Percentiles rank a stretch among this genome's conserved stretches.
These are phyloP conservation scores for Branchinecta sandiegonensis DNA, from an alignment of 2,888 invertebrate genomes.

Conservation along the genomic window DNA sequence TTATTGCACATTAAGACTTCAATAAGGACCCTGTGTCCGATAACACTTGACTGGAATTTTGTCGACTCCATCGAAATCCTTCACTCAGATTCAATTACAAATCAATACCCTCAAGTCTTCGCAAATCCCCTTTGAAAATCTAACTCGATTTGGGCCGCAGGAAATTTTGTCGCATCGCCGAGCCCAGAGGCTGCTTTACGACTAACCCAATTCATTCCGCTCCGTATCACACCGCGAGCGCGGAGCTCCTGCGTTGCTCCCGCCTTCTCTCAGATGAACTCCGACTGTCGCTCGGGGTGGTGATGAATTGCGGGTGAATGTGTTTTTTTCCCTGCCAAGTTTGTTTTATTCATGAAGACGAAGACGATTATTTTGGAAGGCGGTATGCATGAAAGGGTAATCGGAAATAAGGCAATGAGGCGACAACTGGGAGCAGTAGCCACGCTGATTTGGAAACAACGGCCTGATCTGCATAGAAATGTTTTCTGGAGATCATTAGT, in stretches of 20 bases:
- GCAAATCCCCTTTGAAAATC: neutral
- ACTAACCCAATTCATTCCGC: conserved; percentile 15
- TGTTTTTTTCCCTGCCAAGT: conserved; percentile 5
- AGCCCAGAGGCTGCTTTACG: neutral
- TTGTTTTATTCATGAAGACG: conserved; percentile 15
- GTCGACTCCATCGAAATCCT: neutral
- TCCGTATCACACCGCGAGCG: conserved; percentile 3
- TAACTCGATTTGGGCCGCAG: conserved; percentile 14
- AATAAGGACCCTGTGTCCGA: too few relatives aligned
- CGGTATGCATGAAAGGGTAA: conserved; percentile 17
- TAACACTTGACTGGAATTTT: too few relatives aligned
- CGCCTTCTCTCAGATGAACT: conserved; percentile 11
- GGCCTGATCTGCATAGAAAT: conserved; percentile 11
- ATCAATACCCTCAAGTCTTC: conserved; percentile 17
- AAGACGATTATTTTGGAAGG: conserved; percentile 4
- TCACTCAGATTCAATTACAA: conserved; percentile 14
- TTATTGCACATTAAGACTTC: too few relatives aligned
- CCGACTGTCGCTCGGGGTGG: neutral
- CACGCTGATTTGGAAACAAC: neutral
- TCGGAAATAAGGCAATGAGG: conserved; percentile 11
- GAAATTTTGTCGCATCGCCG: neutral
- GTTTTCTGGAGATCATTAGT: conserved; percentile 1
- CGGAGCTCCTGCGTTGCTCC: neutral
- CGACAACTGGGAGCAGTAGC: conserved; percentile 1
- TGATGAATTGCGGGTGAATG: conserved; percentile 5